Percentiles rank a stretch among this genome's conserved stretches.
phyloP scores from a whole-genome alignment of 2,888 invertebrate genomes.

The Andrena minutula region DNA sequence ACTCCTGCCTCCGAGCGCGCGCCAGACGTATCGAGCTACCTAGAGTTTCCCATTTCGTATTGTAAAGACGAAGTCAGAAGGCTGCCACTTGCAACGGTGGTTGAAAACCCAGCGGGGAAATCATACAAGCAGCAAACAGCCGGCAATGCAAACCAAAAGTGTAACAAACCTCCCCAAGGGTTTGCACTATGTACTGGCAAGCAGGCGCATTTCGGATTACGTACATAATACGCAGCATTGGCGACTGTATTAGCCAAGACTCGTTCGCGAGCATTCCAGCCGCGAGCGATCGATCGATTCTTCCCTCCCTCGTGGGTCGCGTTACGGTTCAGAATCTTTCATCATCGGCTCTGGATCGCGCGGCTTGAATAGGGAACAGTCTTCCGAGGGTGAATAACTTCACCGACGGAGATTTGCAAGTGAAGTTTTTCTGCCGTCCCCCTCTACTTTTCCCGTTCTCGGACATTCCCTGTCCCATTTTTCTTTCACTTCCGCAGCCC shows the following conservation, averaged over 20 bases:
- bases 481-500: not conserved
- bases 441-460: too few species aligned
- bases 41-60: constrained; percentile 4
- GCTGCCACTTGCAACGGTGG: constrained; percentile 9
- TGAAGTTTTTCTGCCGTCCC: too few species aligned
- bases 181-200: constrained; percentile 4
- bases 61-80: constrained; percentile 22
- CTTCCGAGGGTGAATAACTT: not conserved
- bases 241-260: constrained; percentile 13
- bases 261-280: not conserved
- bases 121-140: constrained; percentile 44
- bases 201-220: constrained; percentile 11
- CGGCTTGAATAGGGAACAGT: not conserved
- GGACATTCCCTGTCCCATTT: not conserved
- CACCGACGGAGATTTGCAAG: not conserved
- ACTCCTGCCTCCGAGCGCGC: not conserved
- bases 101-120: constrained; percentile 37
- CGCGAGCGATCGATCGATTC: not conserved
- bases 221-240: not conserved
- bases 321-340: not conserved
- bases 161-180: constrained; percentile 46
- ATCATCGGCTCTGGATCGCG: not conserved
- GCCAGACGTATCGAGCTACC: constrained; percentile 18
- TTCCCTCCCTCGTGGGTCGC: not conserved
- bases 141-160: constrained; percentile 47